phyloP scores from a whole-genome alignment of 1,140 invertebrate species.

The Augochlora pura region DNA sequence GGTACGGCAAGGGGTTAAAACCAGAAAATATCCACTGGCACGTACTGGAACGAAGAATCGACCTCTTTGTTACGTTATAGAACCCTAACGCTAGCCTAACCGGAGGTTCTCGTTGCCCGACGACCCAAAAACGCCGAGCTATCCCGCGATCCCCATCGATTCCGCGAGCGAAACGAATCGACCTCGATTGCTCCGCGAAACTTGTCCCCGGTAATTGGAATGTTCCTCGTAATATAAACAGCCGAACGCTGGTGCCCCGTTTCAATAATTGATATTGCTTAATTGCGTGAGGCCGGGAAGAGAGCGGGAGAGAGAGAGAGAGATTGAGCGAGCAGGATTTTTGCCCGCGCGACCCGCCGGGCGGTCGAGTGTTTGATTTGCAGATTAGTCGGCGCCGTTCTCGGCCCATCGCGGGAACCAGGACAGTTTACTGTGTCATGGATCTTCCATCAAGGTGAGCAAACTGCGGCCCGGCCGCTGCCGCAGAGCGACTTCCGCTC shows the following conservation, averaged over 20 bases:
- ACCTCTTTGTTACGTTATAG: no score
- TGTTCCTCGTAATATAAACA: slow-evolving; percentile 8
- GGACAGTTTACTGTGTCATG: slow-evolving; percentile 45
- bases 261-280: slow-evolving; percentile 43
- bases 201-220: slow-evolving; percentile 2
- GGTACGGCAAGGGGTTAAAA: no score
- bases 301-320: no score
- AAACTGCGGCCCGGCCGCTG: slow-evolving; percentile 11
- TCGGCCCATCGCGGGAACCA: slow-evolving; percentile 24
- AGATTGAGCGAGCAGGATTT: slow-evolving; percentile 1
- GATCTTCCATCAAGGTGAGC: slow-evolving; percentile 31
- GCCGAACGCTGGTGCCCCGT: slow-evolving; percentile 1
- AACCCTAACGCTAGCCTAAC: no score
- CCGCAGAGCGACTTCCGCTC: not conserved
- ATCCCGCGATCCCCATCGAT: not conserved
- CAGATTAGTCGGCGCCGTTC: slow-evolving; percentile 21
- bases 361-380: slow-evolving; percentile 39
- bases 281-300: slow-evolving; percentile 16
- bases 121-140: no score
- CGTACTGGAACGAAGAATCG: no score
- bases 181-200: not conserved
- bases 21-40: no score
- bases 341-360: not conserved
- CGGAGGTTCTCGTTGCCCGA: no score
- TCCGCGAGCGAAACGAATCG: not conserved